Conservation (phyloP, 2,113 vertebrate genomes). For the Calcarius ornatus region DNA sequence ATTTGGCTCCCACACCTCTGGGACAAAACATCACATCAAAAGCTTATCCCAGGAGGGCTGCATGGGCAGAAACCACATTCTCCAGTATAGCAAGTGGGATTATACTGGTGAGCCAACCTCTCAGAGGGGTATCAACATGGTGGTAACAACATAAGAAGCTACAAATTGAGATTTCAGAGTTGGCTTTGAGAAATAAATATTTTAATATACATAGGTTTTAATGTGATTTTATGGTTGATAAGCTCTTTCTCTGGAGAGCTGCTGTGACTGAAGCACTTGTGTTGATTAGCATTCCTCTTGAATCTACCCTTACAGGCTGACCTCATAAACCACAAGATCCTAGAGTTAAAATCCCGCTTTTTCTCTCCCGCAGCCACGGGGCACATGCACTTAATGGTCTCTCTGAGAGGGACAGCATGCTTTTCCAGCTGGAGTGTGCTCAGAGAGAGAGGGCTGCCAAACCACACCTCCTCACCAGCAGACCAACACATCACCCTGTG, state of each 20-base stretch:
- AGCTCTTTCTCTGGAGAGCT: not conserved
- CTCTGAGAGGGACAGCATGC: not conserved
- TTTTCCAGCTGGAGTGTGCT: not conserved
- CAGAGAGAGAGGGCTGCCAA: not conserved
- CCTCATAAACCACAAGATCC: not conserved
- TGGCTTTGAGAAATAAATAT: not conserved
- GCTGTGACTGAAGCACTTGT: not conserved
- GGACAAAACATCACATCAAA: conserved; percentile 4
- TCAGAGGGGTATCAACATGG: not conserved
- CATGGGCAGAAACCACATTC: not conserved
- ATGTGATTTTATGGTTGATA: not conserved
- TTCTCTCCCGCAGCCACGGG: rapidly evolving
- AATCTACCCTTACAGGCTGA: not conserved
- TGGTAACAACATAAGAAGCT: not conserved
- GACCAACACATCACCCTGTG: not conserved
- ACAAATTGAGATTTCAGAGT: not conserved
- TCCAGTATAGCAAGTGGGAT: not conserved
- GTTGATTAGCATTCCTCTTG: not conserved
- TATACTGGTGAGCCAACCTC: not conserved
- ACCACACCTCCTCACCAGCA: not conserved
- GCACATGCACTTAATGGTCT: not conserved
- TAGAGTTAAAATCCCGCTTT: not conserved
- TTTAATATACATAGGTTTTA: not conserved
- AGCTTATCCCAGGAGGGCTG: not conserved
- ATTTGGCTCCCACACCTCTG: not conserved